Conservation (phyloP, 2,888 invertebrate species). For the Cheilosia variabilis region DNA sequence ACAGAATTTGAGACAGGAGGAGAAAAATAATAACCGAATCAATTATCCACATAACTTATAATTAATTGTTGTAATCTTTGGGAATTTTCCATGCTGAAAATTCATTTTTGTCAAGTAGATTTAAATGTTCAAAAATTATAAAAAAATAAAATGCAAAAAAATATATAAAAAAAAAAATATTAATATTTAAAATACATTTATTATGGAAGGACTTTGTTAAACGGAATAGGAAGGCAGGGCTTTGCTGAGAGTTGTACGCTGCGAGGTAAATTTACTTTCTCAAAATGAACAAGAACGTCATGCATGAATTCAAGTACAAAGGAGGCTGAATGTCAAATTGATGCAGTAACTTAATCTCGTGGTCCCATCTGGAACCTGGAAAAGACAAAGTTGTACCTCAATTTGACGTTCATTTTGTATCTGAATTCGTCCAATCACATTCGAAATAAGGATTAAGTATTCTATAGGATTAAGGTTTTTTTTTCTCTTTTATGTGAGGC, state of each 20-base stretch:
- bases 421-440: conserved; percentile 53
- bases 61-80: conserved; percentile 59
- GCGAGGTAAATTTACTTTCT: conserved; percentile 11
- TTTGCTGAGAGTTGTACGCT: conserved; percentile 43
- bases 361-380: not conserved
- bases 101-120: conserved; percentile 51
- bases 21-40: conserved; percentile 9
- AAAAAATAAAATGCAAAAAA: conserved; percentile 21
- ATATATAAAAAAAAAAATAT: conserved; percentile 25
- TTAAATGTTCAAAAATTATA: conserved; percentile 59
- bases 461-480: not conserved
- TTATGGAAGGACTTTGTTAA: conserved; percentile 22
- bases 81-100: conserved; percentile 30
- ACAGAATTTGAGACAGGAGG: not conserved
- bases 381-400: conserved; percentile 41
- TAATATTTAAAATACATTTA: conserved; percentile 75
- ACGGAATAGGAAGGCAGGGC: not conserved
- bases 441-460: conserved; percentile 45
- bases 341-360: conserved; percentile 41
- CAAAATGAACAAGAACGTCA: conserved; percentile 47
- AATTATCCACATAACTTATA: conserved; percentile 40
- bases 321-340: conserved; percentile 71
- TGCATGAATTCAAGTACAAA: conserved; percentile 58
- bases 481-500: not conserved
- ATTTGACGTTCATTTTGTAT: conserved; percentile 69